phyloP scores from a whole-genome alignment of 2,888 invertebrate species.

The Cyrtodaria siliqua region DNA sequence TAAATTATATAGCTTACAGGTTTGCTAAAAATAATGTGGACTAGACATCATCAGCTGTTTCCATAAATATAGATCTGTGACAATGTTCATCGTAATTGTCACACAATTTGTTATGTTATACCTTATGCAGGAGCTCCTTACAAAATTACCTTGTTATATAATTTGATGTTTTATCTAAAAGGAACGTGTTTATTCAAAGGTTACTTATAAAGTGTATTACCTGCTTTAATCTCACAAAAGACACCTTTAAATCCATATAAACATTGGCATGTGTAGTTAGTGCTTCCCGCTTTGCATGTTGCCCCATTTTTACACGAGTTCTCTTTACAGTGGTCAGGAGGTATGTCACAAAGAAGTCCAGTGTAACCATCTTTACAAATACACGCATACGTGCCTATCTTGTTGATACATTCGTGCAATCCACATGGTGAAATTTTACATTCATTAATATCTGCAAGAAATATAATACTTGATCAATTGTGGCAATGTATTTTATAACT shows the following conservation, averaged over 20 bases:
- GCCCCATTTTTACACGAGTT: constrained; percentile 37
- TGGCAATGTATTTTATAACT: too few relatives aligned
- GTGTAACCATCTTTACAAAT: constrained; percentile 30
- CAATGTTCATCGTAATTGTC: too few relatives aligned
- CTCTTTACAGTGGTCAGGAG: constrained; percentile 33
- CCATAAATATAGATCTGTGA: too few relatives aligned
- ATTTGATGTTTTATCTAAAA: too few relatives aligned
- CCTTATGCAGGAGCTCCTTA: too few relatives aligned
- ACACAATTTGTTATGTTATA: too few relatives aligned
- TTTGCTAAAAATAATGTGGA: too few relatives aligned
- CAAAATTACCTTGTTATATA: too few relatives aligned
- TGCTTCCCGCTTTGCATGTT: constrained; percentile 16
- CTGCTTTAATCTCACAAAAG: constrained; percentile 37
- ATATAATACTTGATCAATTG: background rate
- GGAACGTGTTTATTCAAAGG: too few relatives aligned
- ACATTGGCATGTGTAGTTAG: constrained; percentile 51
- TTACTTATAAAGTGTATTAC: too few relatives aligned
- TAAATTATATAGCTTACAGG: too few relatives aligned
- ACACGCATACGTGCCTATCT: constrained; percentile 28
- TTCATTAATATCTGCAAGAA: constrained; percentile 26
- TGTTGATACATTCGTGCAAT: constrained; percentile 25
- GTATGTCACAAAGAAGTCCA: constrained; percentile 34
- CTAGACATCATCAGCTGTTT: too few relatives aligned
- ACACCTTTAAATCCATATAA: constrained; percentile 29
- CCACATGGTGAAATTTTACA: constrained; percentile 37